phyloP scores from a whole-genome alignment of 2,888 invertebrate genomes.

The Troides aeacus region DNA sequence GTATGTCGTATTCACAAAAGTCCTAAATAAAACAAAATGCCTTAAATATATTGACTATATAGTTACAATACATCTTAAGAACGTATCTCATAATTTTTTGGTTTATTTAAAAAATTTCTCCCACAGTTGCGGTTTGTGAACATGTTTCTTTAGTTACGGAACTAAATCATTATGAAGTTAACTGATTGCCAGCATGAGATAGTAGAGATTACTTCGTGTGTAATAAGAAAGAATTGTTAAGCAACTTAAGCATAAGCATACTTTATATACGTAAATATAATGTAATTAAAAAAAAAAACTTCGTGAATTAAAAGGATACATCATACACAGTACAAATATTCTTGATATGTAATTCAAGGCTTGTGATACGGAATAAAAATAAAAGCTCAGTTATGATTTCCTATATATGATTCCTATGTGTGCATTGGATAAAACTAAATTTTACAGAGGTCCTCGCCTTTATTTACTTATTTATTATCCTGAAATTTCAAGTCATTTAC shows the following conservation, averaged over 20 bases:
- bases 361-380: too few relatives aligned
- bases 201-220: slow-evolving; percentile 29
- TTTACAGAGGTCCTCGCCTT: too few relatives aligned
- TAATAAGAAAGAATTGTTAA: slow-evolving; percentile 27
- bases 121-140: background rate
- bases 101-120: background rate
- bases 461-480: too few relatives aligned
- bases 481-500: too few relatives aligned
- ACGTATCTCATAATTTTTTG: background rate
- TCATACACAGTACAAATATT: too few relatives aligned
- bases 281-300: background rate
- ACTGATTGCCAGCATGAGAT: slow-evolving; percentile 36
- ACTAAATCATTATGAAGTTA: slow-evolving; percentile 37
- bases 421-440: too few relatives aligned
- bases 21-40: too few relatives aligned
- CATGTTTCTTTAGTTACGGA: slow-evolving; percentile 23
- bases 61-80: background rate
- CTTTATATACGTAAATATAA: slow-evolving; percentile 27
- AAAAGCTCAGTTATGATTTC: too few relatives aligned
- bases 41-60: background rate
- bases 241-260: slow-evolving; percentile 27
- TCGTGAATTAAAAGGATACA: too few relatives aligned
- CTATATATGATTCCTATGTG: too few relatives aligned
- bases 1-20: too few relatives aligned
- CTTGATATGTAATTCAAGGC: too few relatives aligned